Percentiles rank a stretch among this genome's conserved stretches.
Conservation (phyloP, 2,113 vertebrate species). For the Alouatta palliata region DNA sequence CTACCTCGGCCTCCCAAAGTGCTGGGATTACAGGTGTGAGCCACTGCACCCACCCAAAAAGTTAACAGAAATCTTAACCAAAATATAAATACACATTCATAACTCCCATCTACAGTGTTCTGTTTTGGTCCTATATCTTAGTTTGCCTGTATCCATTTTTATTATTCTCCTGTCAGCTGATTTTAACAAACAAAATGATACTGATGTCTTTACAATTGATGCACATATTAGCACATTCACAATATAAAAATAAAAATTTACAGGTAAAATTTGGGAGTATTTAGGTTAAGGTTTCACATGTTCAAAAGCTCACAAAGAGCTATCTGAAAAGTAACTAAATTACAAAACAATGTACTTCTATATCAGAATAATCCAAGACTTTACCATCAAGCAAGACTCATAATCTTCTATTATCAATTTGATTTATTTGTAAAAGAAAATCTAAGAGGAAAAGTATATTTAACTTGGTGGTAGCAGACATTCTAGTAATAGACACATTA, state of each 20-base stretch:
- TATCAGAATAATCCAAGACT: slow-evolving; percentile 39
- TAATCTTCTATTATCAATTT: not conserved
- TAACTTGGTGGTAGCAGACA: not conserved
- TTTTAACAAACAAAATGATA: slow-evolving; percentile 7
- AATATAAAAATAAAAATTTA: slow-evolving; percentile 72
- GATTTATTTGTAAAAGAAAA: slow-evolving; percentile 40
- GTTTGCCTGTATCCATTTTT: slow-evolving; percentile 45
- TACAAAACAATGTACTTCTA: slow-evolving; percentile 9
- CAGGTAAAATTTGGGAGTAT: slow-evolving; percentile 73
- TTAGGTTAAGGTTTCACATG: slow-evolving; percentile 60
- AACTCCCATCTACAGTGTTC: slow-evolving; percentile 6
- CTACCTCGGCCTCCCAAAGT: no score
- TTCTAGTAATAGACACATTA: not conserved
- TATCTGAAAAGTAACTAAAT: slow-evolving; percentile 31
- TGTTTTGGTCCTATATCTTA: slow-evolving; percentile 73
- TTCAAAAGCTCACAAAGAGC: slow-evolving; percentile 47
- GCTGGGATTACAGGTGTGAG: no score
- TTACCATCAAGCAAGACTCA: slow-evolving; percentile 33
- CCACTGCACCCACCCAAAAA: no score
- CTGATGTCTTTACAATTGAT: slow-evolving; percentile 58
- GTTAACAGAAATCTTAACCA: slow-evolving; percentile 6
- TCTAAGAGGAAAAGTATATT: not conserved
- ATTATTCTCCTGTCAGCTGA: not conserved
- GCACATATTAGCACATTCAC: slow-evolving; percentile 56
- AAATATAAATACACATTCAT: slow-evolving; percentile 54